Evolutionary conservation across 2,797 vertebrate genomes (phyloP).

Genomic region (Rhinophrynus dorsalis): DNA sequence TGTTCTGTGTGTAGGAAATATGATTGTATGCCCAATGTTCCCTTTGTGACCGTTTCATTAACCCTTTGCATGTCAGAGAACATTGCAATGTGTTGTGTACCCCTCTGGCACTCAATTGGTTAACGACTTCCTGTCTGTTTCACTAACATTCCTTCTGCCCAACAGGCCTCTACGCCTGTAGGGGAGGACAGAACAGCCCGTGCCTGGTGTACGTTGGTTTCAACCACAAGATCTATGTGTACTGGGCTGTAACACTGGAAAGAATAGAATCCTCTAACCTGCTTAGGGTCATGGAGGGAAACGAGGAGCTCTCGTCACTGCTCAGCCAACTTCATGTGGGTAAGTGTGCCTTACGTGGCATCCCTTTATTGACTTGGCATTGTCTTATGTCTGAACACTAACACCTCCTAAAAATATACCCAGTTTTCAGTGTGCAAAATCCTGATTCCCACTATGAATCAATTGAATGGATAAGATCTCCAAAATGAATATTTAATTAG

Average conservation of each 20-base stretch:
- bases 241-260: slow-evolving; percentile 93
- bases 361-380: too few species aligned
- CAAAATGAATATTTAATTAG: too few species aligned
- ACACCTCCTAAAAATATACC: too few species aligned
- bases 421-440: too few species aligned
- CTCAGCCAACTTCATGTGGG: slow-evolving; percentile 79
- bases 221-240: slow-evolving; percentile 94
- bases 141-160: too few species aligned
- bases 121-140: too few species aligned
- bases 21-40: not conserved
- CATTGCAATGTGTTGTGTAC: too few species aligned
- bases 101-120: too few species aligned
- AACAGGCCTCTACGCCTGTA: slow-evolving; percentile 91
- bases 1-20: not conserved
- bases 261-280: slow-evolving; percentile 95
- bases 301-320: slow-evolving; percentile 71
- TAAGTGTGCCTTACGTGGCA: slow-evolving; percentile 68
- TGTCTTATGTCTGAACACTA: too few species aligned
- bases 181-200: slow-evolving; percentile 88
- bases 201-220: slow-evolving; percentile 96
- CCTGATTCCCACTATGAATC: too few species aligned
- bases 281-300: slow-evolving; percentile 80
- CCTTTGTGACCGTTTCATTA: not conserved
- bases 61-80: too few species aligned
- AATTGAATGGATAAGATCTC: too few species aligned